Evolutionary conservation across 2,113 vertebrate genomes (phyloP).

Genomic region (Prunella fulvescens): DNA sequence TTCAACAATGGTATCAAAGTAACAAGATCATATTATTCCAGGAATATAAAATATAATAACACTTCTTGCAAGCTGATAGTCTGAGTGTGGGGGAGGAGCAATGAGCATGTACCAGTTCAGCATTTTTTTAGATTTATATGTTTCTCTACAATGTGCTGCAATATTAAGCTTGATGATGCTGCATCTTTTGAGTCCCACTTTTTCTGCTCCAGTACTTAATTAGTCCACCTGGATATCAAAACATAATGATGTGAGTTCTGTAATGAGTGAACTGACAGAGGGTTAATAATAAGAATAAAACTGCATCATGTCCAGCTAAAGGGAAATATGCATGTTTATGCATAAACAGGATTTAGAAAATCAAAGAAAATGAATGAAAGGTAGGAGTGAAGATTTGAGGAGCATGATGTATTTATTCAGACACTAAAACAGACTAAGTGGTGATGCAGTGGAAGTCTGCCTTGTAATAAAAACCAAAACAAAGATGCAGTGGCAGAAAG

Average conservation of each 20-base stretch:
- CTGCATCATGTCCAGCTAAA: not conserved
- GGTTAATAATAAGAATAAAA: not conserved
- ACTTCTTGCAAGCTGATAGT: not conserved
- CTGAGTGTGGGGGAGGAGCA: not conserved
- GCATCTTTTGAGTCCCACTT: not conserved
- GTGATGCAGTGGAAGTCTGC: not conserved
- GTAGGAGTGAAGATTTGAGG: not conserved
- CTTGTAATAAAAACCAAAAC: not conserved
- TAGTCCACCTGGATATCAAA: not conserved
- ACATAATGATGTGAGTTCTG: not conserved
- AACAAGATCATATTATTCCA: not conserved
- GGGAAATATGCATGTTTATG: not conserved
- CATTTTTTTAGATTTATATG: not conserved
- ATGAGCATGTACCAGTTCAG: not conserved
- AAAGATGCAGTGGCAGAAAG: not conserved
- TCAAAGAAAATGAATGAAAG: not conserved
- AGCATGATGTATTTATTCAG: not conserved
- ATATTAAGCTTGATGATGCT: not conserved
- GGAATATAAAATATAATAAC: not conserved
- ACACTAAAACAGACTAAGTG: not conserved
- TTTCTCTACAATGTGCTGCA: not conserved
- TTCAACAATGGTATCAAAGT: not conserved
- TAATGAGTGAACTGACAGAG: not conserved
- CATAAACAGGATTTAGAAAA: not conserved
- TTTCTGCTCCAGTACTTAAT: not conserved